phyloP scores from a whole-genome alignment of 2,113 vertebrate species.

The Zapornia atra region DNA sequence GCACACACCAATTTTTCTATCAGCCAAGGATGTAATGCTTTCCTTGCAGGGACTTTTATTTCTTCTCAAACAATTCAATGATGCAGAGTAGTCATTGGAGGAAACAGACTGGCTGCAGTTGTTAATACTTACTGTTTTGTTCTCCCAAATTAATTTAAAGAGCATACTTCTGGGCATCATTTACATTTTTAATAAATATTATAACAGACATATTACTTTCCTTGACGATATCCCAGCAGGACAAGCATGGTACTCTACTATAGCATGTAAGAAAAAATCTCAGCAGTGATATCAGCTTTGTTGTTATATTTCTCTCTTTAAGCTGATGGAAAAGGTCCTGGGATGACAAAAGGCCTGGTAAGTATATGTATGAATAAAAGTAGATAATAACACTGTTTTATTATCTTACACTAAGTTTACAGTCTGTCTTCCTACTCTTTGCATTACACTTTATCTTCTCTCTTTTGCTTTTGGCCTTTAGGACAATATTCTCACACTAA shows the following conservation, averaged over 20 bases:
- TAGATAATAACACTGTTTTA: background rate
- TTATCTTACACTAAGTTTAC: background rate
- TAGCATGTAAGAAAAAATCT: background rate
- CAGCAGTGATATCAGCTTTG: background rate
- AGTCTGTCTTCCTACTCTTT: background rate
- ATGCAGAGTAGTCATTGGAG: conserved; percentile 4
- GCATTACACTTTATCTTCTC: background rate
- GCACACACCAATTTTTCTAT: conserved; percentile 28
- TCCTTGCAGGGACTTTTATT: conserved; percentile 9
- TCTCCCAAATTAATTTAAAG: conserved; percentile 53
- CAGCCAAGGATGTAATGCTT: background rate
- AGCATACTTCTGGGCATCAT: conserved; percentile 32
- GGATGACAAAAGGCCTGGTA: background rate
- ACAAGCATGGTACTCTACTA: background rate
- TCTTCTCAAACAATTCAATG: conserved; percentile 19
- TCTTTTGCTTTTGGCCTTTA: background rate
- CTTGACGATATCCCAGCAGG: background rate
- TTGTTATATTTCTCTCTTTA: background rate
- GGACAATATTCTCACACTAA: background rate
- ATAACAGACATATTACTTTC: conserved; percentile 20
- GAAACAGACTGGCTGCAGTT: conserved; percentile 39
- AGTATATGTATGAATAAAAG: background rate
- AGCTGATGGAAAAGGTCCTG: background rate
- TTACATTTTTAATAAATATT: conserved; percentile 56
- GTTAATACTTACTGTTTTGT: conserved; percentile 45